Evolutionary conservation across 2,113 vertebrate species (phyloP).

Genomic region (Sylvietta virens): DNA sequence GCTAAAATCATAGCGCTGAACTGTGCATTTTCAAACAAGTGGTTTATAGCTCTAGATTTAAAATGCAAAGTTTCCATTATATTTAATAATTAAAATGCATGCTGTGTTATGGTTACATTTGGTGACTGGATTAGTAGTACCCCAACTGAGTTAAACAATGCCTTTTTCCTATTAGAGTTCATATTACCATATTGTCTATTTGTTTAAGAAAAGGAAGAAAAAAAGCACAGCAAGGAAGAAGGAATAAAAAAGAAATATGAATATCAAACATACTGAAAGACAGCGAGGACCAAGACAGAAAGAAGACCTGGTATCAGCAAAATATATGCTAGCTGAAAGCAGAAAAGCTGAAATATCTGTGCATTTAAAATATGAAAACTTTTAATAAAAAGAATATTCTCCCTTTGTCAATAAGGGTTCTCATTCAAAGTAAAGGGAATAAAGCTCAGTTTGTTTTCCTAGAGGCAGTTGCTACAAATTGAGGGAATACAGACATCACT

Average conservation of each 20-base stretch:
- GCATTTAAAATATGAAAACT: slow-evolving; percentile 7
- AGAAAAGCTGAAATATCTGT: neutral
- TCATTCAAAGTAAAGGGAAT: slow-evolving; percentile 11
- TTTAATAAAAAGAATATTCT: neutral
- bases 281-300: slow-evolving; percentile 4
- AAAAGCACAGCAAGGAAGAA: slow-evolving; percentile 36
- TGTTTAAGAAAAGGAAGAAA: slow-evolving; percentile 50
- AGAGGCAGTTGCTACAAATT: neutral
- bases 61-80: slow-evolving; percentile 53
- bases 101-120: slow-evolving; percentile 58
- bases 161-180: slow-evolving; percentile 53
- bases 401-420: neutral
- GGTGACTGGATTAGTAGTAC: slow-evolving; percentile 55
- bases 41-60: slow-evolving; percentile 27
- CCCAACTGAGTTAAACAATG: slow-evolving; percentile 50
- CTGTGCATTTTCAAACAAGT: slow-evolving; percentile 41
- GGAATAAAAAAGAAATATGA: slow-evolving; percentile 51
- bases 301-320: slow-evolving; percentile 33
- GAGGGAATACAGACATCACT: slow-evolving; percentile 38
- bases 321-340: neutral
- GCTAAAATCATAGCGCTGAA: slow-evolving; percentile 36
- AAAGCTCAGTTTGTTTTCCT: neutral
- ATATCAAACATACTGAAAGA: slow-evolving; percentile 46
- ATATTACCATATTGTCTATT: slow-evolving; percentile 50
- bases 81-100: slow-evolving; percentile 61